Base-by-base conservation (phyloP, 1,140 invertebrate genomes). In the Zaprionus nigranus region DNA sequence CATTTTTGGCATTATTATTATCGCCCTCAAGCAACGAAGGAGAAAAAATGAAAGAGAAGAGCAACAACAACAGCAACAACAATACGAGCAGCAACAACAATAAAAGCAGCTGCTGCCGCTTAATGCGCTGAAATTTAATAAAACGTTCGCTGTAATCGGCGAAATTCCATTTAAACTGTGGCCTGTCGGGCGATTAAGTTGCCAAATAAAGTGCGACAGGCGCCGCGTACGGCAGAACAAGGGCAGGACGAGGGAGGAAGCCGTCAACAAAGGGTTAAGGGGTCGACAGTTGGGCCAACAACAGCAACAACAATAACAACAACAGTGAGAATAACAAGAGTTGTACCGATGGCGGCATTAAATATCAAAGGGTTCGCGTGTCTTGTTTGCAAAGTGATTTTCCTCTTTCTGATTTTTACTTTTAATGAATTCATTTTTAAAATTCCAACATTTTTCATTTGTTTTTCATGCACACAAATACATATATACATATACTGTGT, bases 401-500 rank as follows among this genome's bases (percentile, higher is more conserved):
- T 81, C 26, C 78, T 78, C 60, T 63, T 36, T 70, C 76, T 77
- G 81, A 90, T 90, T 90, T 90, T 90, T 90, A 90, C 85, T 90
- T 90, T 90, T 90, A 90, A 90, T 90, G 85, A 90, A 90, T 90
- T 90, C 85, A 79, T 82, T 90, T 90, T 68, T 66, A 79, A 78
- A 79, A 83, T 73, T 53, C 34, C 64, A 26, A 57, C 61, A 73
- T 65, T 60, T 61, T 69, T 62, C 57, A 75, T 63, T 46, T 46
- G n/a, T 17, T 46, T n/a, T 46, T 9, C 38, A 64, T 11, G 7
- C 12, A 9, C 7, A 61, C 11, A 43, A 12, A 26, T 61, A 46
- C 3, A 46, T 43, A 26, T 26, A 20, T 6, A 13, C 28, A 9
- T 24, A 28, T 62, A 24, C 26, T 28, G 6, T 28, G 26, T 54